These are phyloP conservation scores for Rhinolophus ferrumequinum DNA, from an alignment of 2,113 vertebrate species.

Conservation along the genomic window DNA sequence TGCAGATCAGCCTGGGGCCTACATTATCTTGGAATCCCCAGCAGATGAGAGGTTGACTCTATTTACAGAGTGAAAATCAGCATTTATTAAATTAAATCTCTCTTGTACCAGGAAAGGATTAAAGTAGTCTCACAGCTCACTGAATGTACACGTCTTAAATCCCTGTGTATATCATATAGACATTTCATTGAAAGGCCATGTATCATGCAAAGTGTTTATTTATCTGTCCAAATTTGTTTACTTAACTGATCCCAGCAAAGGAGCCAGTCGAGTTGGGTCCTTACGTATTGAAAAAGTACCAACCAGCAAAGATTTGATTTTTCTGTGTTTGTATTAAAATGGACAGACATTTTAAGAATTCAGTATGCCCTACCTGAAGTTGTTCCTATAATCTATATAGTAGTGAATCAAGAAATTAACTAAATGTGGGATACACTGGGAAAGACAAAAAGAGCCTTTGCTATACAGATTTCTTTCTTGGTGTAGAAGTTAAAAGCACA, in stretches of 20 bases:
- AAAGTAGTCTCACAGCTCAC: slow-evolving; percentile 44
- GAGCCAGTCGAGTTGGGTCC: background rate
- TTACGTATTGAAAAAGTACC: background rate
- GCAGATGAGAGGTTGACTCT: slow-evolving; percentile 72
- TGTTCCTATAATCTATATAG: background rate
- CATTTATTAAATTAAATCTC: slow-evolving; percentile 77
- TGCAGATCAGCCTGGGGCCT: slow-evolving; percentile 75
- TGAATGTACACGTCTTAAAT: slow-evolving; percentile 28
- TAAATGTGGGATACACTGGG: background rate
- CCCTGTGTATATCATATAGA: background rate
- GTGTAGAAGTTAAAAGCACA: background rate
- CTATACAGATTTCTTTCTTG: background rate
- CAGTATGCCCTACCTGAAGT: background rate
- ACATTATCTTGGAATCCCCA: slow-evolving; percentile 62
- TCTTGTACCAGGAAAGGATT: slow-evolving; percentile 62
- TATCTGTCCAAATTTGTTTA: background rate
- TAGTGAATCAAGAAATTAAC: background rate
- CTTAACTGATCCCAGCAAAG: background rate
- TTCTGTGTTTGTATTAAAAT: background rate
- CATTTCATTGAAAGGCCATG: slow-evolving; percentile 44
- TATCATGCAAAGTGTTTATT: background rate
- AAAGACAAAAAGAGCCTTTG: background rate
- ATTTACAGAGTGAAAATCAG: slow-evolving; percentile 77
- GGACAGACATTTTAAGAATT: background rate
- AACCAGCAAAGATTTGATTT: background rate